Base-by-base conservation (phyloP, 2,113 vertebrate genomes). In the Lonchura striata region DNA sequence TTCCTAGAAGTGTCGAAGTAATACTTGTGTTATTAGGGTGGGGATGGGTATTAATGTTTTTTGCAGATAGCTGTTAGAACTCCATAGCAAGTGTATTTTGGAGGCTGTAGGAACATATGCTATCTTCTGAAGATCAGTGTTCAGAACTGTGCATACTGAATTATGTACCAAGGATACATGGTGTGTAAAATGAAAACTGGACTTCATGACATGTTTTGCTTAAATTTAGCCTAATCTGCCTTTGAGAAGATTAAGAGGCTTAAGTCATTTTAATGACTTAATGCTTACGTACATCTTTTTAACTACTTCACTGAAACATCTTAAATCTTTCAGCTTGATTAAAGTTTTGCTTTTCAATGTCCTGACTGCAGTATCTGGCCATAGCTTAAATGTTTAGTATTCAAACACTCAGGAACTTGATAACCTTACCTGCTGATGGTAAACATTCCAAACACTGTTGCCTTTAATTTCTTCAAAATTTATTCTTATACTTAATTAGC, bases 141-240 rank as follows among this genome's bases (percentile, higher is more conserved):
- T 84, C 56, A 71, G 66, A 83, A 75, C 39, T 54, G 10, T 37
- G 47, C 17, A 9, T 49, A 25, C 46, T 39, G 44, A 91, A 49
- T 68, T 87, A 13, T 60, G 6, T 68, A 76, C 49, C 46, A 66
- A 42, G 49, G 41, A 69, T 56, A 33, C n/a, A 16, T 46, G 64
- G 50, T 14, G 21, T 60, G 42, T 50, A 65, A 87, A 89, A 79
- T 9, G 78, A 72, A 76, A 91, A 77, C 13, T 77, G 47, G 82
- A 85, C 89, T 96, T 84, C 20, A n/a, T 92, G 76, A 90, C 64
- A 77, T 85, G 89, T 95, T 94, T 94, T 94, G 74, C 87, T 96
- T 94, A 91, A 89, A 89, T 95, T 93, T 83, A 94, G 92, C 42
- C 30, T 94, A 86, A 96, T 96, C 94, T 95, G 90, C 90, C 89